Percentiles rank a stretch among this genome's conserved stretches.
Evolutionary conservation across 2,888 invertebrate genomes (phyloP).

Genomic region (Pyrrhia umbra): DNA sequence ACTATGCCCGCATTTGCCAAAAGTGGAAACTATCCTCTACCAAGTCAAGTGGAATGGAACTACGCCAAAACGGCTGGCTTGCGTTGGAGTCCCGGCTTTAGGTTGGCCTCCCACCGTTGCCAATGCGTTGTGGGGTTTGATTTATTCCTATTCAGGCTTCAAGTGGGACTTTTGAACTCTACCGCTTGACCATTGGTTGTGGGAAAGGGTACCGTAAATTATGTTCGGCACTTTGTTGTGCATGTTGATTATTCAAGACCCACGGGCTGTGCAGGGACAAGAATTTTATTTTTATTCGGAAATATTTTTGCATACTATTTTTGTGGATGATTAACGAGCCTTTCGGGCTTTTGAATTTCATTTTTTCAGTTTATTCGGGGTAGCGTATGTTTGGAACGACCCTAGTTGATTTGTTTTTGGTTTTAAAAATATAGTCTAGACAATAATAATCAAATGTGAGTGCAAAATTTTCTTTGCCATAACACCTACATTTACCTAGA

Average conservation of each 20-base stretch:
- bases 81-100: conserved; percentile 49
- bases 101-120: conserved; percentile 61
- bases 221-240: conserved; percentile 66
- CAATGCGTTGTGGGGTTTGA: conserved; percentile 77
- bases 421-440: neutral
- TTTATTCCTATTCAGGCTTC: conserved; percentile 77
- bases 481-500: neutral
- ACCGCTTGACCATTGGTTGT: conserved; percentile 69
- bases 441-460: neutral
- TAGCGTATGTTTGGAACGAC: conserved; percentile 11
- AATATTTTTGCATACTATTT: conserved; percentile 43
- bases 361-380: conserved; percentile 6
- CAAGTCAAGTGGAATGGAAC: conserved; percentile 55
- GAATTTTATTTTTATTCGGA: conserved; percentile 40
- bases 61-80: conserved; percentile 50
- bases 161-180: conserved; percentile 77
- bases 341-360: conserved; percentile 17
- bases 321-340: conserved; percentile 37
- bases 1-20: conserved; percentile 35
- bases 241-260: conserved; percentile 63
- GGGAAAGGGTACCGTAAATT: conserved; percentile 68
- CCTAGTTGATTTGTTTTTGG: conserved; percentile 13
- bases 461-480: neutral
- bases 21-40: conserved; percentile 47
- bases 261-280: conserved; percentile 34